These are phyloP conservation scores for Rousettus leschenaultii DNA, from an alignment of 2,113 vertebrate genomes.

Conservation along the genomic window DNA sequence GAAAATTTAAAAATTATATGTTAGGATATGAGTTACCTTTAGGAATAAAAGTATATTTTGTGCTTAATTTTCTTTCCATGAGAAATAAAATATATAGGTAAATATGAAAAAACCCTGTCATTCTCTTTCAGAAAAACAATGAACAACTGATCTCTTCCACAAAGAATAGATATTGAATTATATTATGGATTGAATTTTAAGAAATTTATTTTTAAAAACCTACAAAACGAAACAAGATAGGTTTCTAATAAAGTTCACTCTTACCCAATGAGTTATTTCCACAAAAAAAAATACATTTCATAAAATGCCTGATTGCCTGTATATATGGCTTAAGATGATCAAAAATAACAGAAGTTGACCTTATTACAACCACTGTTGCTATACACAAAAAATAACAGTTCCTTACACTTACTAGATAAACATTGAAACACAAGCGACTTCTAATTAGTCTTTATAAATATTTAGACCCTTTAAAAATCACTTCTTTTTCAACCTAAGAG, in stretches of 20 bases:
- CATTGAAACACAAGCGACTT: background rate
- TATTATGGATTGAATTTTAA: background rate
- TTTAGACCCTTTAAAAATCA: background rate
- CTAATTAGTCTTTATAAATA: background rate
- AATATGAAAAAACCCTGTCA: background rate
- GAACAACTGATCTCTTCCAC: background rate
- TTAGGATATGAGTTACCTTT: background rate
- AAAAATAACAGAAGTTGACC: background rate
- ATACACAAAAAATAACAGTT: background rate
- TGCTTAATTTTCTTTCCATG: conserved; percentile 30
- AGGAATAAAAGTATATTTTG: background rate
- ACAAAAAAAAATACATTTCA: background rate
- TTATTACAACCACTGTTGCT: background rate
- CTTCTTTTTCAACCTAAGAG: background rate
- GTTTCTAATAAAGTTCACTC: background rate
- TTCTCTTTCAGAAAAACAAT: conserved; percentile 4
- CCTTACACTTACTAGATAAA: background rate
- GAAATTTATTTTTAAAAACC: background rate
- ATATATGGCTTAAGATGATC: background rate
- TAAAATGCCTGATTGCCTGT: background rate
- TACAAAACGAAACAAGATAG: background rate
- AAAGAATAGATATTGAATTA: background rate
- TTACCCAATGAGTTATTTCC: background rate
- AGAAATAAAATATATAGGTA: background rate
- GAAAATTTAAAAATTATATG: background rate